A percentile compares a stretch with the other conserved stretches of the same genome.
Conservation (phyloP, 2,797 vertebrate genomes). For the Alcedo atthis region DNA sequence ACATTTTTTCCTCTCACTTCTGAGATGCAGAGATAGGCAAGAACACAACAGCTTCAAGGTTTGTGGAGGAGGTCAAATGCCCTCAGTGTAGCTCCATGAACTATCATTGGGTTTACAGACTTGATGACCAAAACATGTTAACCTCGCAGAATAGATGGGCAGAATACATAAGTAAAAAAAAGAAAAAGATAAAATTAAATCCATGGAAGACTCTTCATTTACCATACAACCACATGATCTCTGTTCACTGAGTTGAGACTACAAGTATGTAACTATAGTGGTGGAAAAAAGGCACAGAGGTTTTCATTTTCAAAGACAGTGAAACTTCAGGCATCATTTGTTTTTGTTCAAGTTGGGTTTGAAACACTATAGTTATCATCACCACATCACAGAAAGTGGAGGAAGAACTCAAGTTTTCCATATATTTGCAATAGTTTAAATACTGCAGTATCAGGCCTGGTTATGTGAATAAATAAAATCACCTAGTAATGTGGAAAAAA, state of each 20-base stretch:
- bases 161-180: background rate
- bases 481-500: background rate
- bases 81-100: background rate
- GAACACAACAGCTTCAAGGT: background rate
- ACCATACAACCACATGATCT: background rate
- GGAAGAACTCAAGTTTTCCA: background rate
- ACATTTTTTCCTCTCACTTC: background rate
- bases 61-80: background rate
- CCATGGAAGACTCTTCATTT: background rate
- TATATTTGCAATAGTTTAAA: background rate
- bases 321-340: fast-evolving
- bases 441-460: background rate
- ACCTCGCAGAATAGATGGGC: background rate
- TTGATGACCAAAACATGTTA: background rate
- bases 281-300: background rate
- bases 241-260: background rate
- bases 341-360: background rate
- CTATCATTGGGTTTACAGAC: background rate
- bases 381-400: background rate
- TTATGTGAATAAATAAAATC: background rate
- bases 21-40: background rate
- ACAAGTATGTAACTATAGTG: background rate
- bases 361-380: background rate
- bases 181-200: no score
- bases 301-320: background rate